phyloP scores from a whole-genome alignment of 2,888 invertebrate species.

The Aradus depressus region DNA sequence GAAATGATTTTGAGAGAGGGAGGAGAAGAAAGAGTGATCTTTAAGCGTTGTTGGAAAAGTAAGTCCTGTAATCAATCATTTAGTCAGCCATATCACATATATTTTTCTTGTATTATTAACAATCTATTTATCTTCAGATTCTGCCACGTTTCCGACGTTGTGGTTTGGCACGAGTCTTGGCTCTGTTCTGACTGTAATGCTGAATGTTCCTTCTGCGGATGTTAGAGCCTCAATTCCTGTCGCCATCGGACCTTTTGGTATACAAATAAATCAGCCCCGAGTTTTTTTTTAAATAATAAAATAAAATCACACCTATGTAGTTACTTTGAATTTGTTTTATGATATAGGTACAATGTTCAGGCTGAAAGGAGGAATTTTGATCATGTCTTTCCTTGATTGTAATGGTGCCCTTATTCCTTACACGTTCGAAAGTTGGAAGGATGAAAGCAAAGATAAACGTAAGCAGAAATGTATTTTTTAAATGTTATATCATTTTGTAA shows the following conservation, averaged over 20 bases:
- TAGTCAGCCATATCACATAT: too few species aligned
- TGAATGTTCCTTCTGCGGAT: conserved; percentile 69
- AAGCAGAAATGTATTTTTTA: conserved; percentile 30
- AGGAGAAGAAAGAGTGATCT: too few species aligned
- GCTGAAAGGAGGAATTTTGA: conserved; percentile 87
- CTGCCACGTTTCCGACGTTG: conserved; percentile 74
- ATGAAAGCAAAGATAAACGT: conserved; percentile 59
- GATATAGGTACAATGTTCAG: conserved; percentile 81
- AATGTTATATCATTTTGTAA: not conserved
- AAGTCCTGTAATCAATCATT: too few species aligned
- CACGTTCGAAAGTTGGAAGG: conserved; percentile 85
- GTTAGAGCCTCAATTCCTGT: conserved; percentile 73
- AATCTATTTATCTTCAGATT: conserved; percentile 50
- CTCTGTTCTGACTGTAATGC: conserved; percentile 84
- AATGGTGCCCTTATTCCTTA: conserved; percentile 85
- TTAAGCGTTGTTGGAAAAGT: too few species aligned
- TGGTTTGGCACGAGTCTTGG: conserved; percentile 98
- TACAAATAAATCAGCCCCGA: conserved; percentile 32
- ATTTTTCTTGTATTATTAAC: not conserved
- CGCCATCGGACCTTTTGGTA: conserved; percentile 77
- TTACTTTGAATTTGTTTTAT: not conserved
- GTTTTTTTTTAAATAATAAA: not conserved
- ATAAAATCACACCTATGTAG: conserved; percentile 1
- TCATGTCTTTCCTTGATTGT: conserved; percentile 92
- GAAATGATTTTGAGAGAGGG: too few species aligned